These are phyloP conservation scores for Ictidomys tridecemlineatus DNA, from an alignment of 2,113 vertebrate species.

Conservation along the genomic window DNA sequence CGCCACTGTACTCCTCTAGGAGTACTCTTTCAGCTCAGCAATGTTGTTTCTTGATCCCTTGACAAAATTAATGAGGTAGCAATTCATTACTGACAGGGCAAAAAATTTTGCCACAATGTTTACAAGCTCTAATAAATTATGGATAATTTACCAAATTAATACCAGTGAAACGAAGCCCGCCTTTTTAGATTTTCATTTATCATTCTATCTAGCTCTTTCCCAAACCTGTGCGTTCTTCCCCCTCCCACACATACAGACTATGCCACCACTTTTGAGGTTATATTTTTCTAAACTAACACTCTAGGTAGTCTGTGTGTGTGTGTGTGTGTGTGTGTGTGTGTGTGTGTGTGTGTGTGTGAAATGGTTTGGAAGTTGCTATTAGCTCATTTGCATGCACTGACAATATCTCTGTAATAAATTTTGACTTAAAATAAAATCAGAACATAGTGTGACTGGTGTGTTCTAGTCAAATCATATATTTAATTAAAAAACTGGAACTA, in stretches of 20 bases:
- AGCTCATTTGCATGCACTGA: neutral
- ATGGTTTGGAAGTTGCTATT: neutral
- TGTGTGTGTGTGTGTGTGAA: conserved; percentile 3
- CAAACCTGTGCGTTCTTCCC: neutral
- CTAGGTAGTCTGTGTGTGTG: neutral
- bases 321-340: neutral
- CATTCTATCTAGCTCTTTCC: conserved; percentile 6
- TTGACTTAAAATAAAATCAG: conserved; percentile 22
- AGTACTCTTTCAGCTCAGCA: conserved; percentile 35
- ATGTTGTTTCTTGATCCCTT: conserved; percentile 61
- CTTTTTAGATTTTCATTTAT: conserved; percentile 73
- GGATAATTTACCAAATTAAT: conserved; percentile 80
- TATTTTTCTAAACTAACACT: neutral
- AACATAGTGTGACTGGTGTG: neutral
- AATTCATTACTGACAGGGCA: conserved; percentile 78
- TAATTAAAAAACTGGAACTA: neutral
- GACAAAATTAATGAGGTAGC: conserved; percentile 77
- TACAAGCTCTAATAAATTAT: conserved; percentile 80
- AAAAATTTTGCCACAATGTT: conserved; percentile 72
- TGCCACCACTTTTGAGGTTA: neutral
- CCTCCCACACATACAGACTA: too few species aligned
- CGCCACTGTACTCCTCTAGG: neutral
- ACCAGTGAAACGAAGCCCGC: conserved; percentile 52
- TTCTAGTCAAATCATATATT: neutral
- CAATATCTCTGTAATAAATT: neutral